A percentile compares a stretch with the other conserved stretches of the same genome.
Evolutionary conservation across 2,888 invertebrate species (phyloP).

Genomic region (Drosophila silvestris): DNA sequence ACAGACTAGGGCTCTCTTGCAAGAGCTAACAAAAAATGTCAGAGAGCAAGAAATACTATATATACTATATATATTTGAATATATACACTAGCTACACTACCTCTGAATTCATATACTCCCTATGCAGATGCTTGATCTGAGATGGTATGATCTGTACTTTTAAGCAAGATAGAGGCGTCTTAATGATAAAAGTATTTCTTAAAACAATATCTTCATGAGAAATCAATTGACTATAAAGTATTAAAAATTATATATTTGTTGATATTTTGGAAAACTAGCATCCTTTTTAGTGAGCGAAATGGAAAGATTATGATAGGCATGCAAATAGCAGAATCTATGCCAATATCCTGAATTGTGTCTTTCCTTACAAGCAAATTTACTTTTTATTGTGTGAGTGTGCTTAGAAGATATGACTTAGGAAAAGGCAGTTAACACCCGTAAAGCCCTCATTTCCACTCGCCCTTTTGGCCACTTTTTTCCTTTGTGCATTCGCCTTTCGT

Average conservation of each 20-base stretch:
- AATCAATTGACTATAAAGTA: too few relatives aligned
- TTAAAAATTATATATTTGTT: background rate
- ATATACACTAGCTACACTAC: background rate
- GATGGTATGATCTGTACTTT: background rate
- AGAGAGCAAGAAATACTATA: background rate
- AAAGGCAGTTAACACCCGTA: background rate
- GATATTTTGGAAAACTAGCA: background rate
- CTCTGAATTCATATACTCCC: background rate
- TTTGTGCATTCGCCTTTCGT: slow-evolving; percentile 49
- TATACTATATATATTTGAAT: too few relatives aligned
- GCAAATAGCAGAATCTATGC: slow-evolving; percentile 37
- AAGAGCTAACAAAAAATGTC: slow-evolving; percentile 12
- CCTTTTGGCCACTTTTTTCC: slow-evolving; percentile 30
- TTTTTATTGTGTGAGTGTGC: slow-evolving; percentile 45
- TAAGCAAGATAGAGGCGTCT: background rate
- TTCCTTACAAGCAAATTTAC: slow-evolving; percentile 60
- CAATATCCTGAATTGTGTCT: slow-evolving; percentile 49
- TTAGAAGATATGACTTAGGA: slow-evolving; percentile 10
- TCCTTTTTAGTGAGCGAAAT: background rate
- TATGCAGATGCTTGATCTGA: background rate
- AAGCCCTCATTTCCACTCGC: background rate
- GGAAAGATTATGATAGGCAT: background rate
- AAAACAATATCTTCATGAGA: too few relatives aligned
- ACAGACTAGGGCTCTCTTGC: slow-evolving; percentile 26
- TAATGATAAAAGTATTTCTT: background rate